These are phyloP conservation scores for Ammodramus savannarum DNA, from an alignment of 2,113 vertebrate genomes.

Conservation along the genomic window DNA sequence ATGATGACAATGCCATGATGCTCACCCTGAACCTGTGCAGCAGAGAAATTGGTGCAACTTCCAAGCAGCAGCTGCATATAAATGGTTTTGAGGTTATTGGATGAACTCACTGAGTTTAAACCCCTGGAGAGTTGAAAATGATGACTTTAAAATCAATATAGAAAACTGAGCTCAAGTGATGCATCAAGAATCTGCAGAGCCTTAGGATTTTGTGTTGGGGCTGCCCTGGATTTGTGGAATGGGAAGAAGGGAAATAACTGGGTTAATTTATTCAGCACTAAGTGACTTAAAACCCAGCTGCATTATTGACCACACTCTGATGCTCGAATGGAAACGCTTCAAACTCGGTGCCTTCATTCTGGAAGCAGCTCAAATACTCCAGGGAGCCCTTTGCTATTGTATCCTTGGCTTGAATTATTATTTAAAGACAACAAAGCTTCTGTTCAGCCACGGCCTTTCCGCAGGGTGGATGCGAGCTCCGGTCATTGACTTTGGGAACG, in stretches of 20 bases:
- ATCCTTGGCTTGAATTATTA: background rate
- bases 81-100: background rate
- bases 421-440: constrained; percentile 19
- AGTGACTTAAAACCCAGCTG: background rate
- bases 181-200: background rate
- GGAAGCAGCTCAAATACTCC: background rate
- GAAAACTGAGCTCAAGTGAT: background rate
- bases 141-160: rapidly evolving
- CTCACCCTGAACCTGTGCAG: background rate
- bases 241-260: background rate
- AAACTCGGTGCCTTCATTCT: background rate
- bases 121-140: background rate
- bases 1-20: rapidly evolving
- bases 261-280: background rate
- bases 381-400: background rate
- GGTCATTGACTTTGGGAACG: background rate
- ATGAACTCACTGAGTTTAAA: background rate
- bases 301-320: background rate
- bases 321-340: background rate
- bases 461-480: background rate
- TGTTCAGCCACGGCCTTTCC: background rate
- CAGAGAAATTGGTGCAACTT: background rate
- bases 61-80: rapidly evolving
- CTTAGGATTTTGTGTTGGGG: rapidly evolving
- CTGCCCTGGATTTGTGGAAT: background rate